Conservation (phyloP, 2,113 vertebrate species). For the Psilopsiagon aymara region DNA sequence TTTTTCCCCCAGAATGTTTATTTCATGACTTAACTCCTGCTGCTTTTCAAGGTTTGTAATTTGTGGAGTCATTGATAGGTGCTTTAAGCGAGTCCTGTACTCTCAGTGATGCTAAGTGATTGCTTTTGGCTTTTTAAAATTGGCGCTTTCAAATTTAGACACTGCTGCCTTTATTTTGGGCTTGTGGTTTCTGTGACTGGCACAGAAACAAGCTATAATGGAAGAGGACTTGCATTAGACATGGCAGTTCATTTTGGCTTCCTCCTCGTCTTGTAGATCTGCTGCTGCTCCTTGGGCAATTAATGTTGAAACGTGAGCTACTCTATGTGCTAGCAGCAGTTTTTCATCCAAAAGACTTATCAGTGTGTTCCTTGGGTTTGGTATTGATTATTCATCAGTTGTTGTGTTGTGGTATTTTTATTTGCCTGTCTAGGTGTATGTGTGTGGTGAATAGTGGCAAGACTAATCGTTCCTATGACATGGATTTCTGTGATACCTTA, state of each 20-base stretch:
- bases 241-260: not conserved
- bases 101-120: not conserved
- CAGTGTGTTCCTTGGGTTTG: not conserved
- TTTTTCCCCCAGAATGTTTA: not conserved
- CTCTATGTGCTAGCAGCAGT: accelerated
- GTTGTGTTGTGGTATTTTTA: not conserved
- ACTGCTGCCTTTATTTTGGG: not conserved
- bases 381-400: not conserved
- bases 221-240: not conserved
- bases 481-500: not conserved
- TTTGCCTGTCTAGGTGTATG: not conserved
- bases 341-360: not conserved
- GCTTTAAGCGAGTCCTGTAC: accelerated
- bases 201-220: not conserved
- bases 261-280: not conserved
- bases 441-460: not conserved
- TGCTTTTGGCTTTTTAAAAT: not conserved
- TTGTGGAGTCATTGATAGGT: not conserved
- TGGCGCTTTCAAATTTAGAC: not conserved
- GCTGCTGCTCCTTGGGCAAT: not conserved
- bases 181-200: not conserved
- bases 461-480: not conserved
- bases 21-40: not conserved
- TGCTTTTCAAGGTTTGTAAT: not conserved
- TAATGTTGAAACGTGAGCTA: not conserved